Conservation (phyloP, 2,113 vertebrate genomes). For the Pan troglodytes region NHGRI_mPanTro3-v2.1_pri NC_072417.2:33767501-33768000, state of each 20-base stretch:
- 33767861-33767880: background rate
- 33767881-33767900: background rate
- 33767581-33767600: background rate
- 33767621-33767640: background rate
- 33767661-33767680: background rate
- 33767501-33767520: background rate
- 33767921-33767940: constrained; percentile 43
- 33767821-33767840: background rate
- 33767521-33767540: background rate
- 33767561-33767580: background rate
- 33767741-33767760: background rate
- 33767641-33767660: background rate
- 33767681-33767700: background rate
- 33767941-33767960: constrained; percentile 65
- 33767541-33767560: background rate
- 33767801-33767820: background rate
- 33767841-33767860: background rate
- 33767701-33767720: background rate
- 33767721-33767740: background rate
- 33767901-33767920: background rate
- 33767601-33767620: background rate
- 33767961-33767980: constrained; percentile 74
- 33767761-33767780: background rate
- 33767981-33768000: constrained; percentile 77
- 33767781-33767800: background rate